Percentiles rank a stretch among this genome's conserved stretches.
These are phyloP conservation scores for Rhinophrynus dorsalis DNA, from an alignment of 2,797 vertebrate genomes.

Conservation along the genomic window DNA sequence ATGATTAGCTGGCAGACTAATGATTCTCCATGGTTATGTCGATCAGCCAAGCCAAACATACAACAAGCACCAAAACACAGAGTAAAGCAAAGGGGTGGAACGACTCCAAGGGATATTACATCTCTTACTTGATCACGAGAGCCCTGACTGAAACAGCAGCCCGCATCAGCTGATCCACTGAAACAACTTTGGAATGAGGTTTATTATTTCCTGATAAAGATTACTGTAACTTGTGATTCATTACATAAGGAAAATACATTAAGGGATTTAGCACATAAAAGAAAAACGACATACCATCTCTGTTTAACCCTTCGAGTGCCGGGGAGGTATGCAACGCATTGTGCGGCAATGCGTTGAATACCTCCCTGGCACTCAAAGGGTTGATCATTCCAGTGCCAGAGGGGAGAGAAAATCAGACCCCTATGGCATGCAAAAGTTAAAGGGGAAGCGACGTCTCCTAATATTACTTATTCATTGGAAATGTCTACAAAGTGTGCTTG, in stretches of 20 bases:
- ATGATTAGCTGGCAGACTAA: slow-evolving; percentile 22
- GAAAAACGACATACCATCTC: too few relatives aligned
- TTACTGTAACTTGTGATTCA: slow-evolving; percentile 32
- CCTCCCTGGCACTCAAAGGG: too few relatives aligned
- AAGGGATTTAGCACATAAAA: neutral
- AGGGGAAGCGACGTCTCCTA: too few relatives aligned
- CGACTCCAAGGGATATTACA: neutral
- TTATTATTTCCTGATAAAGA: slow-evolving; percentile 31
- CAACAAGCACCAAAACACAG: neutral
- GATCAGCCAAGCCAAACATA: slow-evolving; percentile 57
- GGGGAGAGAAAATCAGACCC: slow-evolving; percentile 28
- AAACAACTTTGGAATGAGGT: neutral
- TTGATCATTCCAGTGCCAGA: too few relatives aligned
- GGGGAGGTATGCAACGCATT: too few relatives aligned
- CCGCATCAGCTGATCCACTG: slow-evolving; percentile 30
- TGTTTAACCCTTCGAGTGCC: too few relatives aligned
- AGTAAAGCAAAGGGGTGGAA: slow-evolving; percentile 42
- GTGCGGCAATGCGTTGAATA: too few relatives aligned
- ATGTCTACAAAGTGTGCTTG: too few relatives aligned
- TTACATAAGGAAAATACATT: slow-evolving; percentile 31
- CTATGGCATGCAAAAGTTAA: neutral
- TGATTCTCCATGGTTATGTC: slow-evolving; percentile 33
- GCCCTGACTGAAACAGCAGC: slow-evolving; percentile 19
- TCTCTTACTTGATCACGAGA: slow-evolving; percentile 6
- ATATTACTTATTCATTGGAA: too few relatives aligned